Percentiles rank a stretch among this genome's conserved stretches.
Conservation (phyloP, 2,113 vertebrate genomes). For the Corvus moneduloides region DNA sequence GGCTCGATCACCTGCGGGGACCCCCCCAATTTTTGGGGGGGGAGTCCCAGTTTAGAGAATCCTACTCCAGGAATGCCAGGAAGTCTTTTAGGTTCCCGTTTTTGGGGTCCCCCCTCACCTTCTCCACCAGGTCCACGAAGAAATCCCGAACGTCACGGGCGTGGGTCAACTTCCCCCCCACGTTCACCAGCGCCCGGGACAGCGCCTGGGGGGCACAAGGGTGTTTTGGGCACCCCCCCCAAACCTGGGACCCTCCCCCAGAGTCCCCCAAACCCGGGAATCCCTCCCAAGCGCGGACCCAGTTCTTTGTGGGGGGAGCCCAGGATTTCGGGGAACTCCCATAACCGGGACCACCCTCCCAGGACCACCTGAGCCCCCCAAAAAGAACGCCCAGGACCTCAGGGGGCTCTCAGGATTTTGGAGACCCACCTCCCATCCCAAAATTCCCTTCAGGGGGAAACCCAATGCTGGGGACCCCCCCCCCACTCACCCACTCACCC, state of each 20-base stretch:
- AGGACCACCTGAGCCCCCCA: not conserved
- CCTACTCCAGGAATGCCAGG: not conserved
- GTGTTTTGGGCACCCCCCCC: not conserved
- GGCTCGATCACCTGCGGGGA: not conserved
- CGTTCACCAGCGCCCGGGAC: not conserved
- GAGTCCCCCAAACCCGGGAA: not conserved
- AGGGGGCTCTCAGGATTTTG: not conserved
- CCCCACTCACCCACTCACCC: too few species aligned
- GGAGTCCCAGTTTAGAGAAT: too few species aligned
- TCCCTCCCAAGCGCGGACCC: not conserved
- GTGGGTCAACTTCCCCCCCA: not conserved
- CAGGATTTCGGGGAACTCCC: not conserved
- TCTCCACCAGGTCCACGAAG: not conserved
- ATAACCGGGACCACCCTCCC: not conserved
- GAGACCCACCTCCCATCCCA: not conserved
- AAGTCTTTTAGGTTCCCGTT: fast-evolving
- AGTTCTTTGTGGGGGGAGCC: fast-evolving
- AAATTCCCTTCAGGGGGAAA: not conserved
- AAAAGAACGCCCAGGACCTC: not conserved
- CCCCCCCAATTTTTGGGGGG: not conserved
- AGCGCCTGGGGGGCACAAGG: not conserved
- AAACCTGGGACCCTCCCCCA: not conserved
- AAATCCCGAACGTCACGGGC: not conserved
- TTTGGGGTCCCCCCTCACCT: not conserved
- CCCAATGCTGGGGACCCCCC: not conserved